Conservation (phyloP, 2,888 invertebrate genomes). For the Stomorhina lunata region DNA sequence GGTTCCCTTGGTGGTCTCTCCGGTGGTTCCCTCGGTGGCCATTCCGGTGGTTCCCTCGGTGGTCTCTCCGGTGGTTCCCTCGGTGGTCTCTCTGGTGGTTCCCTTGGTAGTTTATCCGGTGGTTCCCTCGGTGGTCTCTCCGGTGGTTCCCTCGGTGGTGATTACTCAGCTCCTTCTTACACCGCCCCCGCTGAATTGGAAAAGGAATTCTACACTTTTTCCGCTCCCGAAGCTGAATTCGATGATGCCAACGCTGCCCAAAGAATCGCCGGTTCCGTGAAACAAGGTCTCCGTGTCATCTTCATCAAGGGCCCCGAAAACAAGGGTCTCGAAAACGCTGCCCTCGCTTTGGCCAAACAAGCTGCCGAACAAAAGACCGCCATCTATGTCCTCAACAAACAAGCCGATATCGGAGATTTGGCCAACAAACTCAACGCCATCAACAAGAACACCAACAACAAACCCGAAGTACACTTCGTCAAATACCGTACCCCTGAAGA, state of each 20-base stretch:
- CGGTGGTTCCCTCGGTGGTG: no score
- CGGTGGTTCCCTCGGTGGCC: conserved; percentile 37
- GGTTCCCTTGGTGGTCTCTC: conserved; percentile 30
- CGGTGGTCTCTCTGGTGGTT: no score
- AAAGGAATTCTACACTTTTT: conserved; percentile 77
- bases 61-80: conserved; percentile 1
- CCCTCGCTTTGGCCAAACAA: conserved; percentile 72
- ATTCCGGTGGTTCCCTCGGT: conserved; percentile 34
- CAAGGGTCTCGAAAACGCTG: conserved; percentile 74
- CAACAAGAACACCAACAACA: conserved; percentile 71
- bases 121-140: no score
- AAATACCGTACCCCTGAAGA: conserved; percentile 78
- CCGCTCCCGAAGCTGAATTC: conserved; percentile 76
- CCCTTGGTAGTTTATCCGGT: no score
- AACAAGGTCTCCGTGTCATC: conserved; percentile 72
- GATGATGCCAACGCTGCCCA: conserved; percentile 70
- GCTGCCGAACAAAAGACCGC: conserved; percentile 75
- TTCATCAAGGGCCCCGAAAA: conserved; percentile 78
- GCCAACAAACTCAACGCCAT: conserved; percentile 73
- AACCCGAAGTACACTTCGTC: conserved; percentile 77
- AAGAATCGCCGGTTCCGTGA: conserved; percentile 69
- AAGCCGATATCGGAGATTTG: conserved; percentile 74
- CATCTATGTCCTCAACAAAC: conserved; percentile 76
- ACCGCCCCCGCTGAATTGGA: conserved; percentile 70
- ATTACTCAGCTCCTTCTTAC: conserved; percentile 34